phyloP scores from a whole-genome alignment of 2,888 invertebrate genomes.

The Stratiomys singularior region DNA sequence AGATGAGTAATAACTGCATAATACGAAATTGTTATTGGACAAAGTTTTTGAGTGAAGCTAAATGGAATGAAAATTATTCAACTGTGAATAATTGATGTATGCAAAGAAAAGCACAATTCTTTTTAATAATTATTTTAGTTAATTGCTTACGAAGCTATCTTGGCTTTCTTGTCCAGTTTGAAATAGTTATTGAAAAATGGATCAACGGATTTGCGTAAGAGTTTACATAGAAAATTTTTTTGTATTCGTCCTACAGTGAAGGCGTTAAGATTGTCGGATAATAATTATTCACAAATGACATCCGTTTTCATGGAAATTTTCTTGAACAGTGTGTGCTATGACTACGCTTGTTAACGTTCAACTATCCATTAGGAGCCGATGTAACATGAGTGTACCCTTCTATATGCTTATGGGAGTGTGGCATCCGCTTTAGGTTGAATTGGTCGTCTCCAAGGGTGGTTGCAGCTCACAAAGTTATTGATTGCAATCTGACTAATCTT shows the following conservation, averaged over 20 bases:
- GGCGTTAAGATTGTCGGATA: too few species aligned
- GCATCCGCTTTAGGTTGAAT: not conserved
- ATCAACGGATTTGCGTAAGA: too few species aligned
- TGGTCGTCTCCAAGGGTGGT: not conserved
- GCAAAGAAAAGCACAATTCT: not conserved
- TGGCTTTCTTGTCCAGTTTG: not conserved
- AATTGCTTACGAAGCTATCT: not conserved
- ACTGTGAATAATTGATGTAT: conserved; percentile 16
- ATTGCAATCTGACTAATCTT: not conserved
- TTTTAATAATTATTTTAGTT: not conserved
- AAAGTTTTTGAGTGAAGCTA: not conserved
- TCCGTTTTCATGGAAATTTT: too few species aligned
- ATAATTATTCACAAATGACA: too few species aligned
- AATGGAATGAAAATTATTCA: conserved; percentile 14
- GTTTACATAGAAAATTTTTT: too few species aligned
- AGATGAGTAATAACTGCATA: conserved; percentile 3
- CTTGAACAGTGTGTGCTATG: too few species aligned
- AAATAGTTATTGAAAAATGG: too few species aligned
- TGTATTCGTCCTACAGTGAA: too few species aligned
- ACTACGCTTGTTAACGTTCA: too few species aligned
- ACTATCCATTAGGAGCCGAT: too few species aligned
- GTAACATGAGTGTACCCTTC: too few species aligned
- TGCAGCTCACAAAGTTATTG: conserved; percentile 13
- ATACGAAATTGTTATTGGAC: conserved; percentile 13
- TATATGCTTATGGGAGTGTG: too few species aligned